Percentiles rank a stretch among this genome's conserved stretches.
Evolutionary conservation across 2,888 invertebrate genomes (phyloP).

Genomic region (Plebejus anna): DNA sequence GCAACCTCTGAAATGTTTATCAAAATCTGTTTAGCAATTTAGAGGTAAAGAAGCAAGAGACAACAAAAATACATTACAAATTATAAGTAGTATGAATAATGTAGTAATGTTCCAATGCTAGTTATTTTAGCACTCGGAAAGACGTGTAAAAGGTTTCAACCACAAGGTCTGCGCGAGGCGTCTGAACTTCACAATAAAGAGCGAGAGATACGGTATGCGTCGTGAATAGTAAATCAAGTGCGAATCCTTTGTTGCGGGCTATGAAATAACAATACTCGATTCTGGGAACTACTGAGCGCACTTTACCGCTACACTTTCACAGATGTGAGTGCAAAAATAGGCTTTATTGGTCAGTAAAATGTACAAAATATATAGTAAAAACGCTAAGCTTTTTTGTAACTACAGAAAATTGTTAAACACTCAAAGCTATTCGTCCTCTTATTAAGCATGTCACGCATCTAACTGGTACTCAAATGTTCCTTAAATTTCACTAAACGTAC

Average conservation of each 20-base stretch:
- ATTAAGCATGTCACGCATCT: too few species aligned
- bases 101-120: not conserved
- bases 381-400: not conserved
- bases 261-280: not conserved
- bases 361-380: not conserved
- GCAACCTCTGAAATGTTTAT: too few species aligned
- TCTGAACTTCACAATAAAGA: slow-evolving; percentile 8
- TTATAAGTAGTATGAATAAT: not conserved
- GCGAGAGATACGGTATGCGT: slow-evolving; percentile 1
- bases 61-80: too few species aligned
- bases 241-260: slow-evolving; percentile 5
- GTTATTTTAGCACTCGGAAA: not conserved
- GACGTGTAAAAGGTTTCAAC: slow-evolving; percentile 7
- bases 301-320: not conserved
- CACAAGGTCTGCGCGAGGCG: not conserved
- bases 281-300: not conserved
- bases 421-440: too few species aligned
- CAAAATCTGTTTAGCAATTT: too few species aligned
- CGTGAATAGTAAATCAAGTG: slow-evolving; percentile 9
- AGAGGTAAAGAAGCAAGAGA: too few species aligned
- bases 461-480: too few species aligned
- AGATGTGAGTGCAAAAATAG: not conserved
- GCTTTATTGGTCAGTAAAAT: not conserved
- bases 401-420: too few species aligned
- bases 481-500: too few species aligned